phyloP scores from a whole-genome alignment of 2,888 invertebrate genomes.

The Volucella bombylans region DNA sequence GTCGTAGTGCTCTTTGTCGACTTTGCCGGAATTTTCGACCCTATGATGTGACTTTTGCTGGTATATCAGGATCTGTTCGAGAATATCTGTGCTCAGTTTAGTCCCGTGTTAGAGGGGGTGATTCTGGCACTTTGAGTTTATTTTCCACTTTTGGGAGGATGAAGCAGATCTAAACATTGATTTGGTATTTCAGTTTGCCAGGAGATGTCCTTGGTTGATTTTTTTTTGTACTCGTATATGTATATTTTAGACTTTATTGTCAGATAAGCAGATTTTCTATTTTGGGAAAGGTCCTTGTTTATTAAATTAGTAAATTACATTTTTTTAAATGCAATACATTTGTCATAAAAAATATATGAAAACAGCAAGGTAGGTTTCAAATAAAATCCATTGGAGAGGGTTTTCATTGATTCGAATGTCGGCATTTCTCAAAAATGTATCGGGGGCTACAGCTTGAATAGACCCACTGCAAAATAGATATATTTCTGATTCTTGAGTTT shows the following conservation, averaged over 20 bases:
- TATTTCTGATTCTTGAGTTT: too few species aligned
- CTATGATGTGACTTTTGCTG: neutral
- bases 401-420: too few species aligned
- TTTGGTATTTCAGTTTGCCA: conserved; percentile 2
- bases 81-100: conserved; percentile 1
- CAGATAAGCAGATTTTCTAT: neutral
- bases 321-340: too few species aligned
- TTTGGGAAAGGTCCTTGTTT: neutral
- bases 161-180: conserved; percentile 40
- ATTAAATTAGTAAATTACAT: conserved; percentile 26
- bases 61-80: neutral
- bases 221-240: neutral
- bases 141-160: conserved; percentile 40
- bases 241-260: conserved; percentile 2
- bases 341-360: too few species aligned
- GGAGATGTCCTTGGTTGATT: conserved; percentile 10
- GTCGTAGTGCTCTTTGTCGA: neutral
- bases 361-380: too few species aligned
- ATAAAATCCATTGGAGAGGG: too few species aligned
- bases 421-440: too few species aligned
- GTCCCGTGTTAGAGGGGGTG: neutral
- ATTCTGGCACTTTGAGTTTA: conserved; percentile 28
- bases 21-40: neutral
- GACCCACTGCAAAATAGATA: too few species aligned
- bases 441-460: too few species aligned